phyloP scores from a whole-genome alignment of 2,888 invertebrate species.

The Timema cristinae region DNA sequence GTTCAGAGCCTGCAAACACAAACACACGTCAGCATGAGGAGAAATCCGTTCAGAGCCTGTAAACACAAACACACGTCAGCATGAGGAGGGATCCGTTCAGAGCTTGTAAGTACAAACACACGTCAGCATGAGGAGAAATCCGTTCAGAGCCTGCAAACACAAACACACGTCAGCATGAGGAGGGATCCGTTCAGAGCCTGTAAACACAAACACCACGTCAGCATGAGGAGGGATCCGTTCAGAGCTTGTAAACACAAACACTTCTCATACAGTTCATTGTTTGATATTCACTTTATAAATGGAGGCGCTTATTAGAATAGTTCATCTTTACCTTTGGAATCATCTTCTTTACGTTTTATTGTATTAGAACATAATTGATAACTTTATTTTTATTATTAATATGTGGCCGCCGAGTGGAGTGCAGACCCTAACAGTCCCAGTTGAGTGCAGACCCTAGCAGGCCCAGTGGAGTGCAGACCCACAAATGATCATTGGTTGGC shows the following conservation, averaged over 20 bases:
- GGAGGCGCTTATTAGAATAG: too few species aligned
- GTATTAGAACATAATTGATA: too few species aligned
- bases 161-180: constrained; percentile 90
- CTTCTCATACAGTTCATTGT: neutral
- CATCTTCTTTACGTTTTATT: too few species aligned
- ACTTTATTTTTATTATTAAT: too few species aligned
- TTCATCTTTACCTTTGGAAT: too few species aligned
- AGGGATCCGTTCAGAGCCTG: constrained; percentile 47
- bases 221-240: constrained; percentile 97
- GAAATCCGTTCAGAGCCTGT: neutral
- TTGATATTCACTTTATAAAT: too few species aligned
- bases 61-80: constrained; percentile 70
- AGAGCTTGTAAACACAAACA: constrained; percentile 69
- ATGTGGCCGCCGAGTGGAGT: too few species aligned
- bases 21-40: constrained; percentile 20
- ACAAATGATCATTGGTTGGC: too few species aligned
- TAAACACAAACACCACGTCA: constrained; percentile 73
- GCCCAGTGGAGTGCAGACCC: too few species aligned
- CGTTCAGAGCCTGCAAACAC: neutral
- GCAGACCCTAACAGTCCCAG: too few species aligned
- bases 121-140: neutral
- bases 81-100: constrained; percentile 99
- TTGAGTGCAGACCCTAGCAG: too few species aligned
- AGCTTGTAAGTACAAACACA: constrained; percentile 62
- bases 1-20: constrained; percentile 81